Evolutionary conservation across 1,140 invertebrate species (phyloP).

Genomic region (Drosophila bocqueti): DNA sequence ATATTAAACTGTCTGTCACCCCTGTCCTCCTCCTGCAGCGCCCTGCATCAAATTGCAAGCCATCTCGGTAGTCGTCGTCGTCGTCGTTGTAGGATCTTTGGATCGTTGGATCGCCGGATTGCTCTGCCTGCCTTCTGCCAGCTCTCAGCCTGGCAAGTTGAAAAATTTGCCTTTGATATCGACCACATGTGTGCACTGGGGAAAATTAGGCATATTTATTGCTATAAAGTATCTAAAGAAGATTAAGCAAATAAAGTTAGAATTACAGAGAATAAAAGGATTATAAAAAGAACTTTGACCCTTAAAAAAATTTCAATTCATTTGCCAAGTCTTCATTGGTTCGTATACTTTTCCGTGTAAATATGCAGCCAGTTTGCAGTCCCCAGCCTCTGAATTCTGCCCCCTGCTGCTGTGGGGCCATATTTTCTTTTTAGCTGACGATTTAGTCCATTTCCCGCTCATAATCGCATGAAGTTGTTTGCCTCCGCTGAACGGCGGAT

Average conservation of each 20-base stretch:
- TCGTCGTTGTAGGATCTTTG: slow-evolving; percentile 46
- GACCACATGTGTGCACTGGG: slow-evolving; percentile 42
- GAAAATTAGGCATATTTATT: neutral
- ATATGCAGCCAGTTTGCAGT: slow-evolving; percentile 9
- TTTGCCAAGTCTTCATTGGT: neutral
- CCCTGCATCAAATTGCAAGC: slow-evolving; percentile 54
- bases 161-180: slow-evolving; percentile 79
- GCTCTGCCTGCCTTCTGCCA: slow-evolving; percentile 27
- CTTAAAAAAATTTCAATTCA: neutral
- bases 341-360: neutral
- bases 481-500: slow-evolving; percentile 42
- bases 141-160: slow-evolving; percentile 49
- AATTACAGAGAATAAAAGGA: neutral
- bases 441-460: slow-evolving; percentile 70
- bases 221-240: too few relatives aligned
- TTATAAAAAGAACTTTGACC: neutral
- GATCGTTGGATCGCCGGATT: slow-evolving; percentile 38
- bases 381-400: slow-evolving; percentile 2
- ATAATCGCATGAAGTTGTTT: slow-evolving; percentile 72
- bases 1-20: slow-evolving; percentile 59
- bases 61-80: slow-evolving; percentile 41
- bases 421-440: slow-evolving; percentile 75
- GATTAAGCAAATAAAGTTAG: neutral
- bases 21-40: slow-evolving; percentile 34
- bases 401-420: slow-evolving; percentile 39